Evolutionary conservation across 2,797 vertebrate genomes (phyloP).

Genomic region (Coracias cyanogaster): DNA sequence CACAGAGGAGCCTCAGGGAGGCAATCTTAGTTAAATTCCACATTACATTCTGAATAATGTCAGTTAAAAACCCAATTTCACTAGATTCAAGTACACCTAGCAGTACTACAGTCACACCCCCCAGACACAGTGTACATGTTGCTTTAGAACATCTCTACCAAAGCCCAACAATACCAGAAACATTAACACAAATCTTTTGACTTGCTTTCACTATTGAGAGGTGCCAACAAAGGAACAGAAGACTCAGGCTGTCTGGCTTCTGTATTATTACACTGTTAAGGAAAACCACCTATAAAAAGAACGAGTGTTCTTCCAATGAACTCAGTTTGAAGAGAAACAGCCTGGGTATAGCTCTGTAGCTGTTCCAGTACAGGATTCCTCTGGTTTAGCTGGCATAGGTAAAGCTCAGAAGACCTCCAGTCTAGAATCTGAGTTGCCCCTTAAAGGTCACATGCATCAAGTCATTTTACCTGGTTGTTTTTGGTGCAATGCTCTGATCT

Average conservation of each 20-base stretch:
- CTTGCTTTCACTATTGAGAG: background rate
- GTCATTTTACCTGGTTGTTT: constrained; percentile 87
- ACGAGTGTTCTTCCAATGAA: background rate
- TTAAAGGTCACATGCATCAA: background rate
- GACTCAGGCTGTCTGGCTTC: background rate
- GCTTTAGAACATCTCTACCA: background rate
- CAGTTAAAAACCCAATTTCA: background rate
- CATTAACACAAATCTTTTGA: background rate
- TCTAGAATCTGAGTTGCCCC: background rate
- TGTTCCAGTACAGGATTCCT: background rate
- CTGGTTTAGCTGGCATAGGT: background rate
- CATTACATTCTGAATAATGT: background rate
- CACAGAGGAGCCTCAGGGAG: background rate
- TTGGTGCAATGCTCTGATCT: constrained; percentile 98
- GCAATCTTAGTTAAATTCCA: background rate
- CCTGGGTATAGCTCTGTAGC: background rate
- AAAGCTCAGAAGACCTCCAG: background rate
- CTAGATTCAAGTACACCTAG: background rate
- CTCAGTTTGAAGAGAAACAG: background rate
- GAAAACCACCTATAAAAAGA: background rate
- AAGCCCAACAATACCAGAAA: background rate
- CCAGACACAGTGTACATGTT: background rate
- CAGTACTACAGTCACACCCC: background rate
- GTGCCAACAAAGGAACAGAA: background rate
- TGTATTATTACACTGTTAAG: background rate